Evolutionary conservation across 2,113 vertebrate genomes (phyloP), one percentile per base, ranked within the genome.

Genomic region (Lophochroa leadbeateri): DNA sequence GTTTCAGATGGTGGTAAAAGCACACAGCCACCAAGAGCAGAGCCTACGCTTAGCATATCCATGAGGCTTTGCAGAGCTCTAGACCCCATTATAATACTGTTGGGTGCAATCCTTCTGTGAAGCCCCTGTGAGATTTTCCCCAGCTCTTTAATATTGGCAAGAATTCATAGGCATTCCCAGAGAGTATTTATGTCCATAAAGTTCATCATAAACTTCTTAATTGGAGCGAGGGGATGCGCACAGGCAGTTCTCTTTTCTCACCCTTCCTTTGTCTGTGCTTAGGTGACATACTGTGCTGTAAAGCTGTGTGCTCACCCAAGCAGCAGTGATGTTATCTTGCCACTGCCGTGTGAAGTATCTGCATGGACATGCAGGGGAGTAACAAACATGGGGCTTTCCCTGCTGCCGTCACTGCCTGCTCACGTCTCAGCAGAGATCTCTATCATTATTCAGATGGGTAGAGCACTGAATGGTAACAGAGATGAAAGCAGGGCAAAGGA

Each of bases 41-140:
- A 71, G 43, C 13, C 47, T 41, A 8, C 0, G 0, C 31, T 52
- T 47, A 37, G n/a, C 23, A 29, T 4, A 37, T 6, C 5, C 1
- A 0, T 31, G 61, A 52, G 49, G n/a, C 19, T 57, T 58, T 78
- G 49, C 7, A 44, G 44, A 39, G 21, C 41, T 76, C n/a, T 55
- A 43, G 60, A n/a, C 18, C 5, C 8, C 13, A 63, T 84, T 21
- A 21, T 11, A 31, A 61, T 70, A 33, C 46, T 37, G 3, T 31
- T 80, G 64, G 11, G 11, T 37, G 57, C 57, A 55, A 17, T 27
- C 7, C 15, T 57, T 21, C 13, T 19, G 37, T 0, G 2, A 47
- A 84, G 31, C 3, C 25, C 16, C 31, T 37, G 33, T 60, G 53
- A 72, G 9, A 33, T 57, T 52, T 79, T 77, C 20, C 25, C 11